Evolutionary conservation across 2,797 vertebrate species (phyloP), one percentile per base, ranked within the genome.

Genomic region (Setipinna tenuifilis): DNA sequence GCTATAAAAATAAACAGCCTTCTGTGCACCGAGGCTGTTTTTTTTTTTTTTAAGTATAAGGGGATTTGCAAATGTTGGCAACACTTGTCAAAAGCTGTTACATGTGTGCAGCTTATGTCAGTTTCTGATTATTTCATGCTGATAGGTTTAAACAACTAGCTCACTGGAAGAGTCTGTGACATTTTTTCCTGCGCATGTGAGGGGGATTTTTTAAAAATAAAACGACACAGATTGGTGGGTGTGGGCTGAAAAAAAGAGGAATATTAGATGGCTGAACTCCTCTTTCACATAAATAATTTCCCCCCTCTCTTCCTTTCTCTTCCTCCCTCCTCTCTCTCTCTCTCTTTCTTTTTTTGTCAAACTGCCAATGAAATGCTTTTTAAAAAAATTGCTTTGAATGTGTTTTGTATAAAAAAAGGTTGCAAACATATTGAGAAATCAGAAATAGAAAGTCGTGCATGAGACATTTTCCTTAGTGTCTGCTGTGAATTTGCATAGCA

Each of bases 161-260:
- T 87, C 68, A 89, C 83, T 84, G 82, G 23, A 54, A 54, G 84
- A 86, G 82, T 86, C 84, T 85, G 85, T 85, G 89, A 85, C 86
- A 87, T 90, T 86, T 85, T 90, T 86, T 85, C 90, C 75, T 50
- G 82, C 82, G 78, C 87, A 41, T 41, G 50, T 54, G 50, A 84
- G 84, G 80, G 84, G 35, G 87, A 85, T 58, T 86, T 87, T 91
- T 92, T 89, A 88, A 89, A 90, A 92, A 92, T 89, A 90, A 91
- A 87, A 83, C 68, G 31, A 54, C 84, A 88, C 65, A 62, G 83
- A 91, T 83, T 87, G 87, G 86, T 86, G 81, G 31, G 31, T 82
- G 86, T 82, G 86, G 57, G 87, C 81, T 84, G 65, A 84, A 88
- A 87, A 87, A 85, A 83, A 83, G 85, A 83, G 81, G 81, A 87